Conservation (phyloP, 2,797 vertebrate genomes). For the Nothura maculosa region DNA sequence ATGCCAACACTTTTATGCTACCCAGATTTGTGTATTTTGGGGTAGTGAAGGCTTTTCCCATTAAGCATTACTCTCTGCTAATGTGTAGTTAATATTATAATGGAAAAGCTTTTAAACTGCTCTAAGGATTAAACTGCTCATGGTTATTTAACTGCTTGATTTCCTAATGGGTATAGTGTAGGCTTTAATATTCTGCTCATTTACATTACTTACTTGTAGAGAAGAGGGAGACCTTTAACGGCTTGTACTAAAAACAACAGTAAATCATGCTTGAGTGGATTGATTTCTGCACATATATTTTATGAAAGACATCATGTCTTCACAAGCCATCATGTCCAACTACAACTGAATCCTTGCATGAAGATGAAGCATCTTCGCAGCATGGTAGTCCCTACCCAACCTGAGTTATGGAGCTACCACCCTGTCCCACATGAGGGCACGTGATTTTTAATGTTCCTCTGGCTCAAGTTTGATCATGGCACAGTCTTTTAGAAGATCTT, state of each 20-base stretch:
- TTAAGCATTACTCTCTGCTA: conserved; percentile 60
- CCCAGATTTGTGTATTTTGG: conserved; percentile 34
- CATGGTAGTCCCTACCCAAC: background rate
- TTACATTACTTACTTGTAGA: conserved; percentile 38
- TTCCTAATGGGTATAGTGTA: conserved; percentile 49
- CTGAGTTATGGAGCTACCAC: background rate
- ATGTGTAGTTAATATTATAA: conserved; percentile 54
- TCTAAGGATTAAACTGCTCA: conserved; percentile 44
- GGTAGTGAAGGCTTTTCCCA: conserved; percentile 54
- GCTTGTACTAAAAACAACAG: conserved; percentile 1
- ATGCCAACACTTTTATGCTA: conserved; percentile 6
- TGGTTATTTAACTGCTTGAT: conserved; percentile 63
- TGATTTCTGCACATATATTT: conserved; percentile 35
- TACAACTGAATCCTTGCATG: background rate
- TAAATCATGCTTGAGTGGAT: conserved; percentile 41
- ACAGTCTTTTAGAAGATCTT: background rate
- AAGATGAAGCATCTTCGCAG: background rate
- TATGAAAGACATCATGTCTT: conserved; percentile 17
- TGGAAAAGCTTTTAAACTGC: conserved; percentile 62
- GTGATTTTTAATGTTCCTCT: background rate
- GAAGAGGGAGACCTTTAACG: conserved; percentile 22
- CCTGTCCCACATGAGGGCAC: background rate
- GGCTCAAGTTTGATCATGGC: background rate
- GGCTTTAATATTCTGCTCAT: conserved; percentile 67
- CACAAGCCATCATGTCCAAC: background rate